phyloP scores from a whole-genome alignment of 1,140 invertebrate genomes.

The Triops cancriformis region DNA sequence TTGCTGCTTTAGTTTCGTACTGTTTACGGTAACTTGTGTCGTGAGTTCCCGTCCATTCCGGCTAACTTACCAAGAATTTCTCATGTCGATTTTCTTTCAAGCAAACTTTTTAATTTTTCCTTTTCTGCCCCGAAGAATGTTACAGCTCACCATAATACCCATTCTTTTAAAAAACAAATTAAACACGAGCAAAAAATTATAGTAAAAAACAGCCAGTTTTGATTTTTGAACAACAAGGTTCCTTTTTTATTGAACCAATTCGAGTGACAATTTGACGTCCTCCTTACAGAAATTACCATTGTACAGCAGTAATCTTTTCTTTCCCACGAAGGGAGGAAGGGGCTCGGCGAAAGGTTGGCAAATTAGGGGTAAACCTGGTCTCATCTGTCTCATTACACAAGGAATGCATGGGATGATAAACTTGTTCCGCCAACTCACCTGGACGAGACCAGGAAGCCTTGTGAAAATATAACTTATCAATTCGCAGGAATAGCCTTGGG shows the following conservation, averaged over 20 bases:
- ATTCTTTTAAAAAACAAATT: no score
- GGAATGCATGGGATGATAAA: constrained; percentile 13
- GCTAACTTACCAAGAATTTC: no score
- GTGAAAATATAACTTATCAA: constrained; percentile 7
- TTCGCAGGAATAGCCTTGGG: not conserved
- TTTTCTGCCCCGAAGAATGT: no score
- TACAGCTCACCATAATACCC: no score
- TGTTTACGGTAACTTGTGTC: no score
- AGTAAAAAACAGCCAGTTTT: no score
- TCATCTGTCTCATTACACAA: not conserved
- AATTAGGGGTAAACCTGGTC: constrained; percentile 9
- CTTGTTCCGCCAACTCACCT: constrained; percentile 4
- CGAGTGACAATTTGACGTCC: constrained; percentile 8
- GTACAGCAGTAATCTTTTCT: not conserved
- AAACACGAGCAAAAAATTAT: no score
- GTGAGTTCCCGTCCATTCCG: no score
- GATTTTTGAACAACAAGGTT: not conserved
- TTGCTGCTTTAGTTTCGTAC: no score
- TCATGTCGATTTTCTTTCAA: no score
- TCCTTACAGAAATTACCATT: constrained; percentile 14
- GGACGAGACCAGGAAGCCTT: not conserved
- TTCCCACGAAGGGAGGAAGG: not conserved
- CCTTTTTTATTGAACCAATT: not conserved
- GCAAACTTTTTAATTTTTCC: no score
- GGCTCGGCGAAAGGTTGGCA: not conserved